Evolutionary conservation across 2,113 vertebrate genomes (phyloP).

Genomic region (Gavialis gangeticus): DNA sequence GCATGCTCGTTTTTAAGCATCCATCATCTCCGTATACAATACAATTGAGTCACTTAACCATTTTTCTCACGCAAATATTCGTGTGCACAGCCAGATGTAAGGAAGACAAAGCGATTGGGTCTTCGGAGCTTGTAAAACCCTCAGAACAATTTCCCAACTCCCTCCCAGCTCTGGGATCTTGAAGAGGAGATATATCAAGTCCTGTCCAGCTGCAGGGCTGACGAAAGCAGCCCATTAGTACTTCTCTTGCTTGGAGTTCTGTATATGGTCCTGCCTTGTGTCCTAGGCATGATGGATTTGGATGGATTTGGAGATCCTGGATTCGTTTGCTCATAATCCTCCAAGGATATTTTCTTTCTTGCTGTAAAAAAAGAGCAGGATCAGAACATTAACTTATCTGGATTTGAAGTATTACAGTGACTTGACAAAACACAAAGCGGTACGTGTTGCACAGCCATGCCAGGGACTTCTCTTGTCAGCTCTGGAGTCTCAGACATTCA

Average conservation of each 20-base stretch:
- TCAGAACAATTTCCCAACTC: not conserved
- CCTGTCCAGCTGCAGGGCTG: not conserved
- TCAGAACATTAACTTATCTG: not conserved
- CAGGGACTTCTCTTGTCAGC: rapidly evolving
- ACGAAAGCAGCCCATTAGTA: not conserved
- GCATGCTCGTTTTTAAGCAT: not conserved
- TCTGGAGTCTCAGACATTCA: not conserved
- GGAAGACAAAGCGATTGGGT: not conserved
- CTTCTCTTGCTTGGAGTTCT: not conserved
- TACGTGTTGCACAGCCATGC: rapidly evolving
- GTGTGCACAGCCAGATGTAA: not conserved
- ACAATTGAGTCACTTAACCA: not conserved
- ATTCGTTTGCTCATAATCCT: not conserved
- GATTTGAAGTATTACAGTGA: not conserved
- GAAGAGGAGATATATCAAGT: not conserved
- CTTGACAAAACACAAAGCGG: not conserved
- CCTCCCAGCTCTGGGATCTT: not conserved
- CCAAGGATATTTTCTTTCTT: not conserved
- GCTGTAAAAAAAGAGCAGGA: not conserved
- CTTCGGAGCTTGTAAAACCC: not conserved
- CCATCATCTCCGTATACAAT: not conserved
- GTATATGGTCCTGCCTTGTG: not conserved
- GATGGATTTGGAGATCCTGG: not conserved
- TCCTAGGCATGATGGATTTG: not conserved
- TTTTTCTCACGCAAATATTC: not conserved